These are phyloP conservation scores for Intellagama lesueurii DNA, from an alignment of 2,797 vertebrate genomes.

Conservation along the genomic window DNA sequence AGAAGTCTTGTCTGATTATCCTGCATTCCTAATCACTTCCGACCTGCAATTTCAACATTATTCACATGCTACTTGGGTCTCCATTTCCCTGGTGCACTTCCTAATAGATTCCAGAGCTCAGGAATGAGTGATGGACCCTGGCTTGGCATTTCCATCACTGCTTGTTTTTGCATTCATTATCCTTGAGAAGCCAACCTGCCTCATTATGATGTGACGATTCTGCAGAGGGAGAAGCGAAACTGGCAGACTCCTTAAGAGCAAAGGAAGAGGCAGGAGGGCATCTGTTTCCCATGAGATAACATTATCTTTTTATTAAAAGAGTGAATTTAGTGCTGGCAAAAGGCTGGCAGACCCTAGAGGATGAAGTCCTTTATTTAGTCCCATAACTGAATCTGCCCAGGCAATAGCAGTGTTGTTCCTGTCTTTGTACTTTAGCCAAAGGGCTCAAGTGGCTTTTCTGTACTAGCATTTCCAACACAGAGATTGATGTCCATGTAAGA, in stretches of 20 bases:
- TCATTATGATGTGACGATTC: constrained; percentile 47
- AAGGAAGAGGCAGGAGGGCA: constrained; percentile 69
- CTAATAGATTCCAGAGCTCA: constrained; percentile 59
- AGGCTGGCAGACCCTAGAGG: constrained; percentile 43
- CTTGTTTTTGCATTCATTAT: constrained; percentile 46
- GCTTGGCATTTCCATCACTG: constrained; percentile 9
- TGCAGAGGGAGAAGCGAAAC: constrained; percentile 67
- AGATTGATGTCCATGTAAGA: background rate
- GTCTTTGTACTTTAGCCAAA: background rate
- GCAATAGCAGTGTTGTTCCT: background rate
- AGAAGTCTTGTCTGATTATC: constrained; percentile 22
- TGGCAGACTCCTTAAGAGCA: constrained; percentile 66
- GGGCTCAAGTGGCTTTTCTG: background rate
- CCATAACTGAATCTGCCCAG: constrained; percentile 60
- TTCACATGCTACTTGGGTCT: constrained; percentile 52
- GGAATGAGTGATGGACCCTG: constrained; percentile 50
- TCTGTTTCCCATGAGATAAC: constrained; percentile 81
- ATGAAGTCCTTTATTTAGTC: constrained; percentile 70
- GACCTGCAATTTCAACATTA: constrained; percentile 30
- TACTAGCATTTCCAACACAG: background rate
- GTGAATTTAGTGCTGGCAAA: constrained; percentile 74
- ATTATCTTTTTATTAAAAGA: constrained; percentile 71
- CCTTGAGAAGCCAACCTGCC: constrained; percentile 40
- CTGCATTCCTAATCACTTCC: constrained; percentile 27
- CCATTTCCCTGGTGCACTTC: constrained; percentile 48